These are phyloP conservation scores for Dendroctonus ponderosae DNA, from an alignment of 1,140 invertebrate genomes.

Conservation along the genomic window DNA sequence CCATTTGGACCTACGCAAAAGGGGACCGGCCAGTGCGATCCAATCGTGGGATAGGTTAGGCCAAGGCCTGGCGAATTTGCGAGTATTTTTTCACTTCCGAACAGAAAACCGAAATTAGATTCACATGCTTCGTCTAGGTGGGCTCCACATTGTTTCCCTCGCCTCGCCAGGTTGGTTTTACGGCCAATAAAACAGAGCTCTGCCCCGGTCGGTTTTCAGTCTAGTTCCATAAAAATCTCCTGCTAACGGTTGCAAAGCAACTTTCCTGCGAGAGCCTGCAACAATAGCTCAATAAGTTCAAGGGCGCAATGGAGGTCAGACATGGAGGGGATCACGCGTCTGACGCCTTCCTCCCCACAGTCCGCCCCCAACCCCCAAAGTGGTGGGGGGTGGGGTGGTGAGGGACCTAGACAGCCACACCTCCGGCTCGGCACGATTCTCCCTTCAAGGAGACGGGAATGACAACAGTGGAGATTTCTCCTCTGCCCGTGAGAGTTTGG, in stretches of 20 bases:
- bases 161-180: too few relatives aligned
- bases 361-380: not conserved
- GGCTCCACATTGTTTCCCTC: too few relatives aligned
- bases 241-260: too few relatives aligned
- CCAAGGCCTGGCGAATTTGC: not conserved
- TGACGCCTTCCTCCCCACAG: constrained; percentile 2
- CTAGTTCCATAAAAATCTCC: too few relatives aligned
- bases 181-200: too few relatives aligned
- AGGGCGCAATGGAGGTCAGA: constrained; percentile 14
- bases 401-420: not conserved
- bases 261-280: not conserved
- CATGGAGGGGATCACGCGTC: not conserved
- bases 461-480: too few relatives aligned
- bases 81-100: too few relatives aligned
- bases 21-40: not conserved
- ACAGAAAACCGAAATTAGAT: too few relatives aligned
- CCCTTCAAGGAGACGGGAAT: too few relatives aligned
- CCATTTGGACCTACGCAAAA: constrained; percentile 8
- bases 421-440: not conserved
- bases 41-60: not conserved
- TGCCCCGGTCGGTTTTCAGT: too few relatives aligned
- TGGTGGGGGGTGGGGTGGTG: not conserved
- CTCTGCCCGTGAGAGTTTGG: too few relatives aligned
- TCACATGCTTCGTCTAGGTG: too few relatives aligned
- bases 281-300: constrained; percentile 20